A percentile compares a stretch with the other conserved stretches of the same genome.
Conservation (phyloP, 2,888 invertebrate genomes). For the Resseliella maxima region DNA sequence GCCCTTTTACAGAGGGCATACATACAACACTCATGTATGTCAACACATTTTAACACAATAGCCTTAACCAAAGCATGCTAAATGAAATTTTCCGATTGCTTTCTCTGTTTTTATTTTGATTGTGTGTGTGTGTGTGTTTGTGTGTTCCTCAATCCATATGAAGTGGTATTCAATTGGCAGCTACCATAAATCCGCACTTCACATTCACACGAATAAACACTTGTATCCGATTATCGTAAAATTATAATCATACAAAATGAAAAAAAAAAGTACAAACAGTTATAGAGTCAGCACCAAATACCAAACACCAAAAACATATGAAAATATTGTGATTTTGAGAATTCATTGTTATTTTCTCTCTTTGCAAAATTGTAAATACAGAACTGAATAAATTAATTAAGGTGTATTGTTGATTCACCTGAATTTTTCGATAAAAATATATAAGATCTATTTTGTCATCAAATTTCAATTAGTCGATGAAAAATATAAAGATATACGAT, state of each 20-base stretch:
- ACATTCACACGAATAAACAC: conserved; percentile 24
- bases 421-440: no score
- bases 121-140: background rate
- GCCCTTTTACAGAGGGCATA: background rate
- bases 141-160: background rate
- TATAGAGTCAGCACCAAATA: no score
- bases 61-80: background rate
- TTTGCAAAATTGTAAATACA: no score
- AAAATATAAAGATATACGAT: no score
- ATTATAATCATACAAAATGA: background rate
- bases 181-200: conserved; percentile 21
- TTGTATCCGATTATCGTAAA: conserved; percentile 15
- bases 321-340: no score
- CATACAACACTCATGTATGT: background rate
- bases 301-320: no score
- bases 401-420: no score
- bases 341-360: no score
- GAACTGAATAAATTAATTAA: no score
- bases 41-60: background rate
- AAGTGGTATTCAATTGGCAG: conserved; percentile 36
- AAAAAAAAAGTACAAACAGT: background rate
- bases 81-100: background rate
- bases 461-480: no score
- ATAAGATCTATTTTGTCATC: no score
- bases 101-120: conserved; percentile 11